Evolutionary conservation across 2,113 vertebrate genomes (phyloP), one percentile per base, ranked within the genome.

Genomic region (Amphilophus citrinellus): DNA sequence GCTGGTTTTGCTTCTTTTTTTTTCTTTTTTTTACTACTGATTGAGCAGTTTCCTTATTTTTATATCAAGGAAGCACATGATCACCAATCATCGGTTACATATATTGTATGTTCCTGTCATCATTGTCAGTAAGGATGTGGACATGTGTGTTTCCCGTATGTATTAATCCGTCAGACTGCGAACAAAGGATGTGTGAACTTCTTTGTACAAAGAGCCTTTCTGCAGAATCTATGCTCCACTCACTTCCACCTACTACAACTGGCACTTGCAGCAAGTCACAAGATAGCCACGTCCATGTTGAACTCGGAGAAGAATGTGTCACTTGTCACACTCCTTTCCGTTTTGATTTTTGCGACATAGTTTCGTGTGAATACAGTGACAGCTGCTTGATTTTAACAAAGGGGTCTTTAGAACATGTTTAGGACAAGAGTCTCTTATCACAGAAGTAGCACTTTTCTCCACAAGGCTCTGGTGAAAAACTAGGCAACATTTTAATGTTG

Each of bases 181-280:
- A 56, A 88, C 81, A 86, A 82, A 90, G 82, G 85, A 88, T 84
- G 85, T 71, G 83, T 86, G 87, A 91, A 89, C 85, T 73, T 80
- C 76, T 39, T 59, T 78, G 87, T 17, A 93, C 92, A 94, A 93
- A 90, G 87, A 79, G 56, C 80, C 88, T 90, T 89, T 94, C 80
- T 94, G 75, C 68, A 56, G 68, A 35, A 73, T 73, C 27, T 78
- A 47, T 42, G 81, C 59, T 78, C 81, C 80, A 59, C 89, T 88
- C 88, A 42, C 75, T 59, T 87, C 84, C 89, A 88, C 92, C 89
- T 92, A 89, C 92, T 78, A 62, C 80, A 61, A 57, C 56, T n/a
- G 53, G 53, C 47, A 17, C 35, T 84, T 90, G 90, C 90, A 91
- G 89, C 86, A 87, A 91, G 89, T 94, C 90, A 91, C 85, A 71